phyloP scores from a whole-genome alignment of 2,888 invertebrate species.

The Acleris literana region DNA sequence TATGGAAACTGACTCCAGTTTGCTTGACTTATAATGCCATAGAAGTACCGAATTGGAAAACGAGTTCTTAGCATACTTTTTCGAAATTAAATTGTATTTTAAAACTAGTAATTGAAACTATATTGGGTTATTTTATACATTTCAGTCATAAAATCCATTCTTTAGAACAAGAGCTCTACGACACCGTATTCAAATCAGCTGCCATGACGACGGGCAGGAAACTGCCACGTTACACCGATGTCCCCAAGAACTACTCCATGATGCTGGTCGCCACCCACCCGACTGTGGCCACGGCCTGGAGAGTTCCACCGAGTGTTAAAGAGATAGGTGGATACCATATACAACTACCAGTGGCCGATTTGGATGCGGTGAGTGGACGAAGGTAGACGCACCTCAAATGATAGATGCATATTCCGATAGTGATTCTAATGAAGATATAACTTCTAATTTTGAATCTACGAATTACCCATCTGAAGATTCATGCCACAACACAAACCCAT shows the following conservation, averaged over 20 bases:
- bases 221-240: conserved; percentile 23
- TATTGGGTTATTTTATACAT: background rate
- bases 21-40: too few species aligned
- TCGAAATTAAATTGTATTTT: too few species aligned
- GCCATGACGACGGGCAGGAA: conserved; percentile 30
- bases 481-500: too few species aligned
- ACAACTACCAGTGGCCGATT: conserved; percentile 23
- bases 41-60: too few species aligned
- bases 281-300: conserved; percentile 30
- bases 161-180: conserved; percentile 34
- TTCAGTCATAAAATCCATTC: conserved; percentile 26
- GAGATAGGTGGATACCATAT: conserved; percentile 39
- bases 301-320: conserved; percentile 37
- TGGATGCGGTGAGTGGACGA: conserved; percentile 22
- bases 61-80: too few species aligned
- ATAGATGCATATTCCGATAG: too few species aligned
- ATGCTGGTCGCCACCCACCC: conserved; percentile 38
- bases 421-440: too few species aligned
- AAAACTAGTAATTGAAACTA: too few species aligned
- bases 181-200: conserved; percentile 31
- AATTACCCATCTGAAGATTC: too few species aligned
- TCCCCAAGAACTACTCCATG: conserved; percentile 32
- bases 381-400: too few species aligned
- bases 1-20: too few species aligned
- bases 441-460: too few species aligned